These are phyloP conservation scores for Eptatretus atami DNA, from an alignment of 2,797 vertebrate genomes.

Conservation along the genomic window DNA sequence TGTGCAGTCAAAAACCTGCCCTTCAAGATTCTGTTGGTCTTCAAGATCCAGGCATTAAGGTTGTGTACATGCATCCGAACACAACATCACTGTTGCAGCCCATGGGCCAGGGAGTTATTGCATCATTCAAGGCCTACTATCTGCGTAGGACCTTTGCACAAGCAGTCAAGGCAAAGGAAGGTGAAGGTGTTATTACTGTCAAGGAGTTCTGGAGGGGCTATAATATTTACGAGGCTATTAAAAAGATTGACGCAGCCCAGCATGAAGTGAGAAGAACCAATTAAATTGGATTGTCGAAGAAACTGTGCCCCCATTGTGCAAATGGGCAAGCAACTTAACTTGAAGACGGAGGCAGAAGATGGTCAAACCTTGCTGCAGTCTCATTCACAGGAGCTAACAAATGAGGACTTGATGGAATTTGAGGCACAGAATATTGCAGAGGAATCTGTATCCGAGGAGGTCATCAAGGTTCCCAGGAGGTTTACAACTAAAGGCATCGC, in stretches of 20 bases:
- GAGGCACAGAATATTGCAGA: not conserved
- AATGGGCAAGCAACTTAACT: slow-evolving; percentile 1
- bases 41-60: too few relatives aligned
- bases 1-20: too few relatives aligned
- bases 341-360: not conserved
- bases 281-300: too few relatives aligned
- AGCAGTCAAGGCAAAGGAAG: too few relatives aligned
- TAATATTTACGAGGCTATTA: not conserved
- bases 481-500: not conserved
- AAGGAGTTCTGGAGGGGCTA: too few relatives aligned
- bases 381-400: not conserved
- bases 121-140: too few relatives aligned
- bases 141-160: too few relatives aligned
- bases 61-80: too few relatives aligned
- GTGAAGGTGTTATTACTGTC: too few relatives aligned
- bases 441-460: not conserved
- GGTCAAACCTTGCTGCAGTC: not conserved
- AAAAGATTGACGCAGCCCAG: not conserved
- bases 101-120: too few relatives aligned
- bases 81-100: too few relatives aligned
- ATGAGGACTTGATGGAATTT: not conserved
- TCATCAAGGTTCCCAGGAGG: not conserved
- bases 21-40: too few relatives aligned
- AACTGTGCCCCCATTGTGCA: not conserved
- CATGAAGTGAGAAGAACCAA: not conserved